Conservation (phyloP, 2,113 vertebrate genomes). For the Mystacornis crossleyi region DNA sequence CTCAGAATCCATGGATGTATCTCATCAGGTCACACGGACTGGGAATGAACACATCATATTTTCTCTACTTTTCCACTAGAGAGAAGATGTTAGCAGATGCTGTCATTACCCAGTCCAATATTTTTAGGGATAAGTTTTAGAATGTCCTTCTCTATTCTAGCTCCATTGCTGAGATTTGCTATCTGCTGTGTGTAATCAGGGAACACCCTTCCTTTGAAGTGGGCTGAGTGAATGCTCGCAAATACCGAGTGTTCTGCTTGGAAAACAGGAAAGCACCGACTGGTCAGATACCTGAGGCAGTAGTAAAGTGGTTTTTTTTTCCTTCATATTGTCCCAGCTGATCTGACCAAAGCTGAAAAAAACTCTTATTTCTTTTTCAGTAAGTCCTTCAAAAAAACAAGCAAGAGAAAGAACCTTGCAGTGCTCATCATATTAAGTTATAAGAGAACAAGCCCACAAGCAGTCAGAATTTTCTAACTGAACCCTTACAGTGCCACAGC, state of each 20-base stretch:
- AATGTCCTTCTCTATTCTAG: rapidly evolving
- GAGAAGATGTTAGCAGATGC: background rate
- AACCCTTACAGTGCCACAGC: background rate
- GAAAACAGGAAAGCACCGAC: background rate
- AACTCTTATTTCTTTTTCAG: background rate
- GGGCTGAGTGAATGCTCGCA: background rate
- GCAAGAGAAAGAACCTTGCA: background rate
- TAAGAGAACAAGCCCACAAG: background rate
- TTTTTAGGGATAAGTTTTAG: background rate
- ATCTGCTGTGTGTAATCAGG: background rate
- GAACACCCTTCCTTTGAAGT: background rate
- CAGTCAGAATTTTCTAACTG: background rate
- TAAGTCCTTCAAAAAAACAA: background rate
- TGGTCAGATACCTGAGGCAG: background rate
- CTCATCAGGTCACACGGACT: background rate
- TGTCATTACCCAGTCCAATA: background rate
- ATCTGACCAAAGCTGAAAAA: background rate
- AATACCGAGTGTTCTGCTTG: background rate
- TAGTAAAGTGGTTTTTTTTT: background rate
- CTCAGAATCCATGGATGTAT: background rate
- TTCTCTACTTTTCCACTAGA: background rate
- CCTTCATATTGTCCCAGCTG: background rate
- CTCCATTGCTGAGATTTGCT: background rate
- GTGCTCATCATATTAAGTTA: background rate
- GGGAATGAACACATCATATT: background rate